Evolutionary conservation across 2,113 vertebrate genomes (phyloP).

Genomic region (Taxidea taxus): DNA sequence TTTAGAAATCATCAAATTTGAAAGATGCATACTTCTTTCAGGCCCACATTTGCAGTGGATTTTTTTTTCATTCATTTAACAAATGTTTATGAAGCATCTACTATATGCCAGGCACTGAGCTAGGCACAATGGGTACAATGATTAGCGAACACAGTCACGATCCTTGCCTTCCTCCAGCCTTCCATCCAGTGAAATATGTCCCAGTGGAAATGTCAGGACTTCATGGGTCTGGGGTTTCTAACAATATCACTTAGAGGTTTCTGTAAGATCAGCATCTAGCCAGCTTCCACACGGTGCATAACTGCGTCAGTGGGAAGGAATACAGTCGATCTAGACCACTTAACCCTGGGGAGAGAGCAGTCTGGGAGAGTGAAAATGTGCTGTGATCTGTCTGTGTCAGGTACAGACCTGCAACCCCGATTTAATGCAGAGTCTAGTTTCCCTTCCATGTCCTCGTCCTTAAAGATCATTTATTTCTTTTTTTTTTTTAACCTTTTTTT

Average conservation of each 20-base stretch:
- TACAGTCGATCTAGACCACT: neutral
- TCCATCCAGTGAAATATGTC: neutral
- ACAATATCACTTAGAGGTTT: neutral
- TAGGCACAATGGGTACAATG: neutral
- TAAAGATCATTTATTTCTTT: too few species aligned
- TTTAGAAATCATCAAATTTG: neutral
- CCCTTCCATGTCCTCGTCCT: neutral
- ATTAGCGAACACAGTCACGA: neutral
- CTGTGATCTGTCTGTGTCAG: neutral
- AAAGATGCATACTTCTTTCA: neutral
- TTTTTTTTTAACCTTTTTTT: too few species aligned
- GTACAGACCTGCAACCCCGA: neutral
- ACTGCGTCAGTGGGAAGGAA: neutral
- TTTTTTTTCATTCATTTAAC: neutral
- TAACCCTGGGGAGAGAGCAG: neutral
- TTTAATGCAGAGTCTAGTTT: neutral
- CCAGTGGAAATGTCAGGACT: neutral
- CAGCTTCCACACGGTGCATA: neutral
- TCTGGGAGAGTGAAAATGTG: neutral
- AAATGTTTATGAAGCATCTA: neutral
- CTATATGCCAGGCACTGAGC: neutral
- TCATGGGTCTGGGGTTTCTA: neutral
- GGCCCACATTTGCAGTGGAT: neutral
- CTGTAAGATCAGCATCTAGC: neutral
- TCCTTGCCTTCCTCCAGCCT: neutral